Evolutionary conservation across 2,113 vertebrate species (phyloP).

Genomic region (Dasyprocta punctata): DNA sequence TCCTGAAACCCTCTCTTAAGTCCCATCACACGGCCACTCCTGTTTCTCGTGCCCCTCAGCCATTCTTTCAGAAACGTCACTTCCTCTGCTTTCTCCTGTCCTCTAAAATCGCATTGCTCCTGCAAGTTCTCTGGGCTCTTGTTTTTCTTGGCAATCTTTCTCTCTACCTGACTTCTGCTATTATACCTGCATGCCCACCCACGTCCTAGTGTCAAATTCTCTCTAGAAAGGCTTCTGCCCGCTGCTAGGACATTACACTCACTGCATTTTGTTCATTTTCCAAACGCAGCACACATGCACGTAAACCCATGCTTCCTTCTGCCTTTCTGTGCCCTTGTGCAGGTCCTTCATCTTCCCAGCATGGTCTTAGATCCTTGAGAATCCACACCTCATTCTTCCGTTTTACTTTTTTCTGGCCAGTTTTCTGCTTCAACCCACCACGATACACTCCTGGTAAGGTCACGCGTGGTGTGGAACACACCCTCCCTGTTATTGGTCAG

Average conservation of each 20-base stretch:
- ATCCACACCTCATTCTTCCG: not conserved
- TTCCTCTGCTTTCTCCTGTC: not conserved
- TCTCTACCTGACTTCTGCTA: not conserved
- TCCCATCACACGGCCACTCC: not conserved
- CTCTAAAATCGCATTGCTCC: conserved; percentile 26
- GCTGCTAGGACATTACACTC: not conserved
- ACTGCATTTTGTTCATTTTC: not conserved
- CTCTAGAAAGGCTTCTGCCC: not conserved
- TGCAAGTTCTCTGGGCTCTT: not conserved
- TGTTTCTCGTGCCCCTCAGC: not conserved
- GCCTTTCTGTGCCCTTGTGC: not conserved
- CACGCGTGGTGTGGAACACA: not conserved
- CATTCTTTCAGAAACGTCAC: not conserved
- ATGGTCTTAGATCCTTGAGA: not conserved
- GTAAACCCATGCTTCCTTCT: conserved; percentile 20
- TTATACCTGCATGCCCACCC: not conserved
- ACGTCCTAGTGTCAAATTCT: conserved; percentile 11
- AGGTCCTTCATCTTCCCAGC: not conserved
- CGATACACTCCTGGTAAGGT: not conserved
- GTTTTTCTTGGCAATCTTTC: conserved; percentile 3
- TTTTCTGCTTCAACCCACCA: not conserved
- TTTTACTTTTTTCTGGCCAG: not conserved
- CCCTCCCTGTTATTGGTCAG: not conserved
- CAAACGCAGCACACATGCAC: not conserved
- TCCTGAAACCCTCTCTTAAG: conserved; percentile 14